A percentile compares a stretch with the other conserved stretches of the same genome.
Evolutionary conservation across 2,888 invertebrate species (phyloP).

Genomic region (Xestoiulus laeticollis): DNA sequence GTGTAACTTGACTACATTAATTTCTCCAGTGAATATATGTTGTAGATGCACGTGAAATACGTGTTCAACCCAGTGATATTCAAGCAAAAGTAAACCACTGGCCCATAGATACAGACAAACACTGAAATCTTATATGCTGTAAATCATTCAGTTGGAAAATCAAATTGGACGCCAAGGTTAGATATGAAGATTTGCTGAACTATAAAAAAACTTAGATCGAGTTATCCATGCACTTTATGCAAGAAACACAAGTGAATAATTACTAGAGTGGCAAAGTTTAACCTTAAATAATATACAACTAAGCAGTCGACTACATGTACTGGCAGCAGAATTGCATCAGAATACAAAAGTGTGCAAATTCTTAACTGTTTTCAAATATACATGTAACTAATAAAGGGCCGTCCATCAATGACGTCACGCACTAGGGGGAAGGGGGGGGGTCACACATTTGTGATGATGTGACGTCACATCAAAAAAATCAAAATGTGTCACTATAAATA

Average conservation of each 20-base stretch:
- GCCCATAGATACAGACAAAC: neutral
- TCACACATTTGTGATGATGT: too few relatives aligned
- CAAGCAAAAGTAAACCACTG: constrained; percentile 9
- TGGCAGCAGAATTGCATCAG: too few relatives aligned
- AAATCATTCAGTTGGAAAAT: neutral
- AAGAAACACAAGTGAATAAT: neutral
- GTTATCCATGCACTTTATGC: too few relatives aligned
- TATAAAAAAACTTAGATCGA: neutral
- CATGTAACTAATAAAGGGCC: too few relatives aligned
- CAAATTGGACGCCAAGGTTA: neutral
- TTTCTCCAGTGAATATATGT: constrained; percentile 1
- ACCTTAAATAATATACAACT: too few relatives aligned
- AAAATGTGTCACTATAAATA: too few relatives aligned
- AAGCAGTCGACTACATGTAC: too few relatives aligned
- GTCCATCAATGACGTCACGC: too few relatives aligned
- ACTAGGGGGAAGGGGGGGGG: too few relatives aligned
- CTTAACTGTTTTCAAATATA: too few relatives aligned
- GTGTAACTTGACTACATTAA: neutral
- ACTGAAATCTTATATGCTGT: neutral
- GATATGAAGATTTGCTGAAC: neutral
- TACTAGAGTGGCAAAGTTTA: neutral
- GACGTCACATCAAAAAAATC: too few relatives aligned
- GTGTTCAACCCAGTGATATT: neutral
- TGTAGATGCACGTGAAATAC: neutral
- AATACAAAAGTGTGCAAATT: too few relatives aligned